Conservation (phyloP, 2,888 invertebrate species). For the Eremobia ochroleuca region DNA sequence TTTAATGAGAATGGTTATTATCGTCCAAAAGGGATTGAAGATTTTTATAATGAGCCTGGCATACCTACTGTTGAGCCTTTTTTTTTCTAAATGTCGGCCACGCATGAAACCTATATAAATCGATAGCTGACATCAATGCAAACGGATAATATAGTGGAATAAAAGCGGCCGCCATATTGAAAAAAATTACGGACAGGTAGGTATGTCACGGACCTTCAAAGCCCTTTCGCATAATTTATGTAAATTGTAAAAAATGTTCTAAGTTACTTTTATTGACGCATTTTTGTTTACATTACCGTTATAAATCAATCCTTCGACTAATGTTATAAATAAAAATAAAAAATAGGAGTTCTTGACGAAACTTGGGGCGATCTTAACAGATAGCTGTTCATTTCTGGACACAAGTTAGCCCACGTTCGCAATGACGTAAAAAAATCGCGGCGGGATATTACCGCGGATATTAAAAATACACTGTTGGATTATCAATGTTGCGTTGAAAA, state of each 20-base stretch:
- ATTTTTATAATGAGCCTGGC: not conserved
- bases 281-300: not conserved
- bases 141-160: too few species aligned
- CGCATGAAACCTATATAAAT: too few species aligned
- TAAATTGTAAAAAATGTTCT: not conserved
- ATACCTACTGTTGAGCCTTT: not conserved
- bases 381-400: not conserved
- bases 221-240: conserved; percentile 26
- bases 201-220: not conserved
- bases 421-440: too few species aligned
- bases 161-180: not conserved
- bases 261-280: not conserved
- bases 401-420: not conserved
- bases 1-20: conserved; percentile 15
- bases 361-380: not conserved
- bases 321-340: not conserved
- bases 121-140: too few species aligned
- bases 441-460: too few species aligned
- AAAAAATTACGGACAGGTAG: not conserved
- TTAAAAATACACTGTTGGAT: too few species aligned
- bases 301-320: not conserved
- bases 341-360: not conserved
- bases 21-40: not conserved
- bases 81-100: not conserved
- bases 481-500: too few species aligned